Conservation (phyloP, 2,113 vertebrate species). For the Lycaon pictus region DNA sequence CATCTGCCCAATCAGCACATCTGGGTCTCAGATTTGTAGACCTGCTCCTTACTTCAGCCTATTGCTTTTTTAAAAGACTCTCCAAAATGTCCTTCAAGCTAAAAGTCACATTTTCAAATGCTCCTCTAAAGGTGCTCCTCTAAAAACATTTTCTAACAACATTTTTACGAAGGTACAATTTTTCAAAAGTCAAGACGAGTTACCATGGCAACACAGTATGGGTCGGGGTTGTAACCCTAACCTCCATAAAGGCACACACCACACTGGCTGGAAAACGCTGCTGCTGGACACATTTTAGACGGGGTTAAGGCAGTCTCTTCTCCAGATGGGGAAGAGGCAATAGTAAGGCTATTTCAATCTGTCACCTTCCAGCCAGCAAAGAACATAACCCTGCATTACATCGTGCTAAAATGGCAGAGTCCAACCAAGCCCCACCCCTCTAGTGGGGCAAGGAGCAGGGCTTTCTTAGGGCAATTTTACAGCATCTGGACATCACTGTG, state of each 20-base stretch:
- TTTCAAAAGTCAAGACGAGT: not conserved
- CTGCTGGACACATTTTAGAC: not conserved
- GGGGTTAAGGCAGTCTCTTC: not conserved
- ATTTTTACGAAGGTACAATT: constrained; percentile 42
- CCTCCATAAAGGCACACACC: constrained; percentile 32
- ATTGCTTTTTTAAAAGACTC: not conserved
- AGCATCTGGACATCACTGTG: not conserved
- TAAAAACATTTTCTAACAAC: constrained; percentile 57
- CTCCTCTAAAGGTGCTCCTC: not conserved
- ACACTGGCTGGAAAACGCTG: not conserved
- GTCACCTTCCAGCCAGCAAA: not conserved
- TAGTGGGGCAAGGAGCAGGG: not conserved
- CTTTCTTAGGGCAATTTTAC: not conserved
- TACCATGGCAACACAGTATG: not conserved
- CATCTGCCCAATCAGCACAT: not conserved
- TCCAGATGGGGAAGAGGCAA: not conserved
- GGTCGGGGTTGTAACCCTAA: not conserved
- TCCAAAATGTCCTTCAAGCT: constrained; percentile 9
- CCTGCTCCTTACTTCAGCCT: not conserved
- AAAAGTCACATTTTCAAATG: constrained; percentile 56
- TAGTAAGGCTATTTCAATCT: not conserved
- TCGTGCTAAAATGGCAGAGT: not conserved
- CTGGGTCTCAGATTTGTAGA: not conserved
- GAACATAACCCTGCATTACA: not conserved
- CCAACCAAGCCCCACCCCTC: not conserved